These are phyloP conservation scores for Conus ventricosus DNA, from an alignment of 1,140 invertebrate species.

Conservation along the genomic window DNA sequence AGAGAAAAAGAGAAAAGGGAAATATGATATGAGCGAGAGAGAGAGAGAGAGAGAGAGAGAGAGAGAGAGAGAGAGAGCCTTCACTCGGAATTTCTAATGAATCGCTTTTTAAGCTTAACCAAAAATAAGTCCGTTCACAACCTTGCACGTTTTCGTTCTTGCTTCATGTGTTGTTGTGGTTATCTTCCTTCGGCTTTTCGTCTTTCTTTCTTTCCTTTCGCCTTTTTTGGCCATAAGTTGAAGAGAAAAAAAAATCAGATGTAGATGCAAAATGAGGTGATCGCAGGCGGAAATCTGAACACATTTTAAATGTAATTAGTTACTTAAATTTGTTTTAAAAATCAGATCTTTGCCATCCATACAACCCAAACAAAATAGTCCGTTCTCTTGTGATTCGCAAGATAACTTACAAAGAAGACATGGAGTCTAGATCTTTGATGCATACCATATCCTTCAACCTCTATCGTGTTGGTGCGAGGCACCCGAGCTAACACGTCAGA, in stretches of 20 bases:
- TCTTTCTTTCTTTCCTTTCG: too few species aligned
- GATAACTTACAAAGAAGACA: not conserved
- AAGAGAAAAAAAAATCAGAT: not conserved
- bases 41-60: constrained; percentile 29
- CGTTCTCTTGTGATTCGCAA: too few species aligned
- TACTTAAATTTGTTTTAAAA: not conserved
- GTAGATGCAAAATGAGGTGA: too few species aligned
- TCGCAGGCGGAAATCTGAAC: not conserved
- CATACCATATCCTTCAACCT: too few species aligned
- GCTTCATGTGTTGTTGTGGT: not conserved
- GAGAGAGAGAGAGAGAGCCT: constrained; percentile 7
- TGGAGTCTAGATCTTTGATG: not conserved
- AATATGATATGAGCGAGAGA: constrained; percentile 4
- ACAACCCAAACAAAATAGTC: too few species aligned
- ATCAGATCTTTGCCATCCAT: not conserved
- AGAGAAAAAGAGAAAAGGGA: too few species aligned
- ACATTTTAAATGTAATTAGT: not conserved
- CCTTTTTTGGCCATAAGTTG: not conserved
- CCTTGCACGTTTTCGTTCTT: not conserved
- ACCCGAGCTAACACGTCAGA: too few species aligned
- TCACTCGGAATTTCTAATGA: not conserved
- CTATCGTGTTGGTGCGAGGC: too few species aligned
- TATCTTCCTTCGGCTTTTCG: not conserved
- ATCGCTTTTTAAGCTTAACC: too few species aligned
- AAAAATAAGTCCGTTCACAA: not conserved